A percentile compares a stretch with the other conserved stretches of the same genome.
Evolutionary conservation across 2,113 vertebrate genomes (phyloP).

Genomic region (Hoplias malabaricus): DNA sequence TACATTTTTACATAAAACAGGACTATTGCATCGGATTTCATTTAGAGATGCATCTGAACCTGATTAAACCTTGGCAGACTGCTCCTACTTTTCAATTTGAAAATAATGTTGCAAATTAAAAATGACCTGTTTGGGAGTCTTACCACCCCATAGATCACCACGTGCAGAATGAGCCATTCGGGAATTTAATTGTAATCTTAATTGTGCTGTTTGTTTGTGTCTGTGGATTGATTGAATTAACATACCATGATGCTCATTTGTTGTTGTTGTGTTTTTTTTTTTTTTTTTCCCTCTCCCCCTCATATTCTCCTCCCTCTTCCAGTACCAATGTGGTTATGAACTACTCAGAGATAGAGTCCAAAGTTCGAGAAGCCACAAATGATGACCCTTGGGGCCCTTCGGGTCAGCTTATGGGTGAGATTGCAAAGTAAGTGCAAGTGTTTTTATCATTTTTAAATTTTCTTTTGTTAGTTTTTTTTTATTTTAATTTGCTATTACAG

Average conservation of each 20-base stretch:
- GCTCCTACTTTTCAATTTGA: not conserved
- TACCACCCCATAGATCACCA: not conserved
- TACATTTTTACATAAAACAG: conserved; percentile 10
- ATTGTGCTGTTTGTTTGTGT: conserved; percentile 13
- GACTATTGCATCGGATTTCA: not conserved
- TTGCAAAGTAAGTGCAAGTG: conserved; percentile 90
- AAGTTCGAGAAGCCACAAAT: conserved; percentile 99
- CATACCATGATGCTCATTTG: not conserved
- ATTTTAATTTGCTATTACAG: too few relatives aligned
- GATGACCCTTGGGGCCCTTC: conserved; percentile 99
- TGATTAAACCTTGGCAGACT: conserved; percentile 28
- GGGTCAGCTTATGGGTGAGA: conserved; percentile 99
- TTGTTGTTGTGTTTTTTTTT: conserved; percentile 23
- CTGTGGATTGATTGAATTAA: conserved; percentile 9
- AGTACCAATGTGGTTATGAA: conserved; percentile 99
- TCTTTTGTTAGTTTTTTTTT: too few relatives aligned
- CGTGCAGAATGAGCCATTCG: not conserved
- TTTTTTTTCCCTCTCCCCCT: not conserved
- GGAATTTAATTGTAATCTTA: not conserved
- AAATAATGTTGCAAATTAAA: not conserved
- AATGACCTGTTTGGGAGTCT: not conserved
- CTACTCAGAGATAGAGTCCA: conserved; percentile 99
- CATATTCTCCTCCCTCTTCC: conserved; percentile 24
- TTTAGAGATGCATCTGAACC: not conserved
- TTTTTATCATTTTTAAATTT: too few relatives aligned